Evolutionary conservation across 1,140 invertebrate genomes (phyloP), one percentile per base, ranked within the genome.

Genomic region (Samia ricini): DNA sequence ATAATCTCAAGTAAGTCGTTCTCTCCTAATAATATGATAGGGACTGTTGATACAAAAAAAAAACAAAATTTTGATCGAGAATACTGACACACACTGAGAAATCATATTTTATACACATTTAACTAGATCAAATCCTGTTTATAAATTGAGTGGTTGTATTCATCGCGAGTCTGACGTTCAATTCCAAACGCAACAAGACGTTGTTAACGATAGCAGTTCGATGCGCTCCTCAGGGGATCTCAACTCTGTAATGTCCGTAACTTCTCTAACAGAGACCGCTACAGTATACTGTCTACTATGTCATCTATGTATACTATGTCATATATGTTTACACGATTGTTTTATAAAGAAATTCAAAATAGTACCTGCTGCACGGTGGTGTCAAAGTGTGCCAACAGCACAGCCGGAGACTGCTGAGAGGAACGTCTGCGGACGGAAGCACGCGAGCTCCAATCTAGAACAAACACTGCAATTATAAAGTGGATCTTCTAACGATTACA

Each of bases 281-380:
- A n/a, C n/a, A n/a, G n/a, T n/a, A n/a, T n/a, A n/a, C n/a, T n/a
- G n/a, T n/a, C n/a, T n/a, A n/a, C n/a, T n/a, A n/a, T n/a, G n/a
- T n/a, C n/a, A n/a, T n/a, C n/a, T n/a, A n/a, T n/a, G n/a, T n/a
- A n/a, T n/a, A n/a, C n/a, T n/a, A n/a, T n/a, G n/a, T n/a, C n/a
- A n/a, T n/a, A n/a, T n/a, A n/a, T n/a, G n/a, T n/a, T n/a, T n/a
- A n/a, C n/a, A n/a, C n/a, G n/a, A n/a, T n/a, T n/a, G n/a, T n/a
- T n/a, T n/a, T n/a, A n/a, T n/a, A n/a, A n/a, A n/a, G n/a, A n/a
- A n/a, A n/a, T n/a, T n/a, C n/a, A n/a, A n/a, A n/a, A n/a, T n/a
- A n/a, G 26, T 60, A 88, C 83, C 93, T 94, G 94, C 74, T 93
- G 89, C 62, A 94, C 91, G 68, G 92, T 93, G 85, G 93, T 93